phyloP scores from a whole-genome alignment of 2,888 invertebrate genomes.

The Anoncus sp. region DNA sequence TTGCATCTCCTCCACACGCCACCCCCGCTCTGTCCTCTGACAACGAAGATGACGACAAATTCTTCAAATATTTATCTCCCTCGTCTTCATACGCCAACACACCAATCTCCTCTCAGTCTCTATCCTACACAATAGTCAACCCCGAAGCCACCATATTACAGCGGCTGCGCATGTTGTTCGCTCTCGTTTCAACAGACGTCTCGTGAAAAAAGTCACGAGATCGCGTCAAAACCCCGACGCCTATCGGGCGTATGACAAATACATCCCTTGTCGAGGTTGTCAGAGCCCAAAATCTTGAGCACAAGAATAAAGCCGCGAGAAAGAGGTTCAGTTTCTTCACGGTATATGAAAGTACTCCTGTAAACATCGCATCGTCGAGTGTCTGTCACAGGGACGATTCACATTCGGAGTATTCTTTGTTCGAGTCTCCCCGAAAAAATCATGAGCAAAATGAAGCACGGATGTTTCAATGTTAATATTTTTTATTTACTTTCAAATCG shows the following conservation, averaged over 20 bases:
- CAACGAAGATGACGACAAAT: conserved; percentile 75
- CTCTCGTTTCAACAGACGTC: conserved; percentile 74
- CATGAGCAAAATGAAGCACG: too few species aligned
- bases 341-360: too few species aligned
- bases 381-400: neutral
- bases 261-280: conserved; percentile 75
- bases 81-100: conserved; percentile 61
- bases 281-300: conserved; percentile 72
- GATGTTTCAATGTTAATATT: too few species aligned
- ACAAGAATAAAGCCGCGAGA: conserved; percentile 52
- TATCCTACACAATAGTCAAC: conserved; percentile 41
- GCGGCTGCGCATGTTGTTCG: conserved; percentile 68
- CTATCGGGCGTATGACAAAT: conserved; percentile 82
- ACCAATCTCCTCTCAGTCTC: conserved; percentile 39
- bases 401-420: conserved; percentile 1
- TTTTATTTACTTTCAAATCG: too few species aligned
- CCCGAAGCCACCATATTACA: conserved; percentile 58
- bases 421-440: neutral
- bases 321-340: conserved; percentile 22
- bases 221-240: conserved; percentile 79
- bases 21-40: conserved; percentile 52
- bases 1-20: conserved; percentile 51
- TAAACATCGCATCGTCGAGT: neutral
- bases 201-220: conserved; percentile 68
- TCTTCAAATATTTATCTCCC: conserved; percentile 83